Evolutionary conservation across 2,888 invertebrate genomes (phyloP).

Genomic region (Nemapogon koenigi): DNA sequence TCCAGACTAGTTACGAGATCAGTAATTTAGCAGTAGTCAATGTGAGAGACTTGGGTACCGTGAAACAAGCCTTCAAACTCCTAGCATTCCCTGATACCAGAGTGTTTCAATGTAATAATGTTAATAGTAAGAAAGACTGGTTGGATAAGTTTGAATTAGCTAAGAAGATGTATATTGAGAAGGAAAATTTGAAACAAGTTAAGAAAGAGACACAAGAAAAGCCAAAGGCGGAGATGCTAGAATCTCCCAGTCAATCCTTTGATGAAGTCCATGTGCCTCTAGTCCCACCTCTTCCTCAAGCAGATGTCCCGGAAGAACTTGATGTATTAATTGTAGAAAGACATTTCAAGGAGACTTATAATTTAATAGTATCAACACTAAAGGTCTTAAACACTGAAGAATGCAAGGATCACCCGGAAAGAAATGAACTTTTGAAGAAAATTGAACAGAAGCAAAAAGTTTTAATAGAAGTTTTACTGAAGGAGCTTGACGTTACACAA

Average conservation of each 20-base stretch:
- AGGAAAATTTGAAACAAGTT: conserved; percentile 66
- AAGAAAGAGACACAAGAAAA: conserved; percentile 49
- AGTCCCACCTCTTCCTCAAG: conserved; percentile 67
- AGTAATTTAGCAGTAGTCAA: conserved; percentile 94
- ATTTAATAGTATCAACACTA: conserved; percentile 70
- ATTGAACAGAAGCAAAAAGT: conserved; percentile 75
- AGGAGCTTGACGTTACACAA: conserved; percentile 87
- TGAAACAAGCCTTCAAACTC: conserved; percentile 93
- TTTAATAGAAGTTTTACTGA: conserved; percentile 85
- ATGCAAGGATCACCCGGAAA: conserved; percentile 43
- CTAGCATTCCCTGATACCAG: conserved; percentile 93
- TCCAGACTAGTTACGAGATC: conserved; percentile 83
- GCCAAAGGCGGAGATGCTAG: conserved; percentile 40
- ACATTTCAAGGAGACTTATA: conserved; percentile 92
- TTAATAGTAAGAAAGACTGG: conserved; percentile 89
- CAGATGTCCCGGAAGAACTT: conserved; percentile 91
- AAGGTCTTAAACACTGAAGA: conserved; percentile 43
- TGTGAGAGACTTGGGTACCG: conserved; percentile 86
- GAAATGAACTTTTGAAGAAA: conserved; percentile 50
- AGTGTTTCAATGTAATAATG: conserved; percentile 88
- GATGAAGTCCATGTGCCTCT: conserved; percentile 51
- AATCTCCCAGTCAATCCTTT: conserved; percentile 54
- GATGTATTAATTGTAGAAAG: conserved; percentile 95
- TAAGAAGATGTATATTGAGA: conserved; percentile 78
- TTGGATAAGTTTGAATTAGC: conserved; percentile 90